Base-by-base conservation (phyloP, 1,140 invertebrate species). In the Campoletis sonorensis region DNA sequence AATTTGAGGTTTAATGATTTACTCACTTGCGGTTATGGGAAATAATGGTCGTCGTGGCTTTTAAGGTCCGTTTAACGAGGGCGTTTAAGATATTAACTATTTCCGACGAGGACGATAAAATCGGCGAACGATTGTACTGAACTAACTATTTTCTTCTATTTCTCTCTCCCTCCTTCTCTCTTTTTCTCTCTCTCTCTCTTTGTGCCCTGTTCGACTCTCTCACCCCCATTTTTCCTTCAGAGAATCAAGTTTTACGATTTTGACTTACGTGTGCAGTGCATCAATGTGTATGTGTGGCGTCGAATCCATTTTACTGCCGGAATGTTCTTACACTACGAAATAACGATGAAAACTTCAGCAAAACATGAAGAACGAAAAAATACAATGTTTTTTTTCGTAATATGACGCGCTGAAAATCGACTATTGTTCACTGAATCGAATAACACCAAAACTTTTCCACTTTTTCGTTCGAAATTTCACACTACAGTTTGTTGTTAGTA, bases 41-140 rank as follows among this genome's bases (percentile, higher is more conserved):
- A 68, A 68, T 68, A 68, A 70, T 70, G 3, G 70, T 68, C n/a
- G 15, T 51, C 3, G n/a, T 7, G 58, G 33, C 71, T 79, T 79
- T 79, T 49, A 79, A 79, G 40, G 79, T 70, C 67, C 11, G 18
- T 70, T 81, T 68, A 68, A 81, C 73, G 80, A 78, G 54, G 21
- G 54, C 37, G 51, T 81, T 70, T 54, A 77, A 68, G 23, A 45
- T 78, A 81, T 81, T 70, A 81, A 71, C 73, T 70, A 78, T 81
- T 78, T 78, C 30, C 67, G 67, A 70, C 27, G 67, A 33, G 26
- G 16, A 33, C 67, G 67, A 70, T 70, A 70, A 70, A 70, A 70
- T 68, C 79, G 18, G 23, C 30, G 45, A 70, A 23, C 11, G 68
- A 68, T 68, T 49, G 79, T 26, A 71, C 45, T 40, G 67, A 15